phyloP scores from a whole-genome alignment of 2,797 vertebrate species.

The Eutrigla gurnardus region DNA sequence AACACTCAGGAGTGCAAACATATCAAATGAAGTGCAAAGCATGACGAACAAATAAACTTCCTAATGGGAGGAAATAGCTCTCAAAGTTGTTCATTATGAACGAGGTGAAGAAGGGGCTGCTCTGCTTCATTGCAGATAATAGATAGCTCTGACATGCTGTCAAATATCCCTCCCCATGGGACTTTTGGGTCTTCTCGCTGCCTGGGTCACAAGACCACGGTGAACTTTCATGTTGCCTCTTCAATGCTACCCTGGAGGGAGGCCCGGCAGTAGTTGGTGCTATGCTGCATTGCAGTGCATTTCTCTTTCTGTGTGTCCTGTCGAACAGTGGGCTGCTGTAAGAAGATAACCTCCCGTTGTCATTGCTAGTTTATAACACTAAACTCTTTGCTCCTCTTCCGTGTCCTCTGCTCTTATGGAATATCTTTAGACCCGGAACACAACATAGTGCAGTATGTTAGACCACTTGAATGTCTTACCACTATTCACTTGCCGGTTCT shows the following conservation, averaged over 20 bases:
- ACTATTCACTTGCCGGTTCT: constrained; percentile 42
- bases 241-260: constrained; percentile 46
- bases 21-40: neutral
- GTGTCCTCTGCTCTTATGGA: constrained; percentile 37
- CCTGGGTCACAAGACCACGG: constrained; percentile 36
- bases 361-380: constrained; percentile 54
- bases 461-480: constrained; percentile 9
- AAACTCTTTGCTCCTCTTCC: constrained; percentile 36
- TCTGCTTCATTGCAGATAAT: constrained; percentile 35
- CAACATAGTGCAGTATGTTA: constrained; percentile 19
- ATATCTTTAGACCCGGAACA: constrained; percentile 43
- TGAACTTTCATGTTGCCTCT: constrained; percentile 55
- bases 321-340: constrained; percentile 47
- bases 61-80: neutral
- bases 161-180: constrained; percentile 16
- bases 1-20: neutral
- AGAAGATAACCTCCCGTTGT: constrained; percentile 62
- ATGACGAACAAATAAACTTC: neutral
- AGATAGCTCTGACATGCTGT: constrained; percentile 27
- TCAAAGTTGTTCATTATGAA: constrained; percentile 5
- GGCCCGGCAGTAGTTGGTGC: constrained; percentile 27
- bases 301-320: constrained; percentile 48
- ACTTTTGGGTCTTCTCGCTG: constrained; percentile 29
- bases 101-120: constrained; percentile 6
- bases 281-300: constrained; percentile 70